A percentile compares a stretch with the other conserved stretches of the same genome.
These are phyloP conservation scores for Nasonia vitripennis DNA, from an alignment of 1,140 invertebrate species.

Conservation along the genomic window DNA sequence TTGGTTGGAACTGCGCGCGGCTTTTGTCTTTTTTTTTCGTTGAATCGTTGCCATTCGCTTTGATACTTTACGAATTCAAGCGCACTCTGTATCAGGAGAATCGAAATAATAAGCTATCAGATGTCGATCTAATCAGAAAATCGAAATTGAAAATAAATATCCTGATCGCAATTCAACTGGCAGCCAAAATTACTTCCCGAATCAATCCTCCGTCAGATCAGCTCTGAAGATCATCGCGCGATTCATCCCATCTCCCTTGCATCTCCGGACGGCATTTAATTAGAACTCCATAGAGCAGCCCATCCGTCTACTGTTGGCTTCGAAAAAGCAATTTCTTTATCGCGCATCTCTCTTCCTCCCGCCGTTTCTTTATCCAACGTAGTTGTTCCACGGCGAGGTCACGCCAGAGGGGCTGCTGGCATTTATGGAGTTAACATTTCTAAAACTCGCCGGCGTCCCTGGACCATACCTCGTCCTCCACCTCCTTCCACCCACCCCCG, in stretches of 20 bases:
- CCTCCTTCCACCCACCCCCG: neutral
- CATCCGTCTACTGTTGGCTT: neutral
- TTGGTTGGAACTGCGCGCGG: neutral
- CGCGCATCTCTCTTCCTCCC: slow-evolving; percentile 1
- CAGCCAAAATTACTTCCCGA: neutral
- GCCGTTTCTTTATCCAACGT: neutral
- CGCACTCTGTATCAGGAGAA: too few relatives aligned
- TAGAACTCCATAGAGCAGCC: neutral
- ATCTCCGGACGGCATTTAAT: neutral
- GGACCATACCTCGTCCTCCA: slow-evolving; percentile 48
- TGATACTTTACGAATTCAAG: neutral
- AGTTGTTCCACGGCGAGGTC: slow-evolving; percentile 34
- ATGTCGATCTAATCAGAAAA: neutral
- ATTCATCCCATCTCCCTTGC: neutral
- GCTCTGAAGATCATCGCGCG: neutral
- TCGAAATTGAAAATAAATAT: slow-evolving; percentile 1
- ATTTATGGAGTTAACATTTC: slow-evolving; percentile 76
- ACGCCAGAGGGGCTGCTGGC: slow-evolving; percentile 61
- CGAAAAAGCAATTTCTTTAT: slow-evolving; percentile 18
- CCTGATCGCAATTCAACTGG: neutral
- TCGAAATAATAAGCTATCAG: too few relatives aligned
- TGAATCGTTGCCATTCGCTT: neutral
- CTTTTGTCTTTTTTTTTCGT: neutral
- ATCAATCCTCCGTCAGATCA: neutral
- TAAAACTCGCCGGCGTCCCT: slow-evolving; percentile 71